Evolutionary conservation across 2,797 vertebrate genomes (phyloP).

Genomic region (Borostomias antarcticus): DNA sequence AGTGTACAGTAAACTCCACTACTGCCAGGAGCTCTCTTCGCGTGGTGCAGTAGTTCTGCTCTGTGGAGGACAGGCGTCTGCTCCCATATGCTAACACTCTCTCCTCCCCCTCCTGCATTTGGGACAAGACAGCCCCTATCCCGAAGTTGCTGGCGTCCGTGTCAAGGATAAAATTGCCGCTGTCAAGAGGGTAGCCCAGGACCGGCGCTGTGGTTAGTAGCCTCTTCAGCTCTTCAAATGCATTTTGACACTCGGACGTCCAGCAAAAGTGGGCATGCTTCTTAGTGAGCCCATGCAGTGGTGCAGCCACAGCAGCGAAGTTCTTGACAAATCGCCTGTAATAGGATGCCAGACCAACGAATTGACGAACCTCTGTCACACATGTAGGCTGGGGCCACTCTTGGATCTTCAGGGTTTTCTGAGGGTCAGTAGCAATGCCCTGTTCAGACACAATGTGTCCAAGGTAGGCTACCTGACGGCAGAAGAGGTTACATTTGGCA

Average conservation of each 20-base stretch:
- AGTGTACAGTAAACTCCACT: background rate
- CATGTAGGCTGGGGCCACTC: background rate
- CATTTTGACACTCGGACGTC: constrained; percentile 7
- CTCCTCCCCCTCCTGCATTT: background rate
- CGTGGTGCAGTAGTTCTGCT: background rate
- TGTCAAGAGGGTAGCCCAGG: background rate
- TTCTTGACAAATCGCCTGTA: constrained; percentile 32
- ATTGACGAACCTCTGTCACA: constrained; percentile 17
- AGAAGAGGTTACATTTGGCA: constrained; percentile 12
- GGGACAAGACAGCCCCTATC: constrained; percentile 11
- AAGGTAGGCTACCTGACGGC: constrained; percentile 12
- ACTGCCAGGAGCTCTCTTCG: background rate
- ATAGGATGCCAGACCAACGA: constrained; percentile 30
- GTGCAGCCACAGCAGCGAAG: constrained; percentile 21
- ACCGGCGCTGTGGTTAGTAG: constrained; percentile 7
- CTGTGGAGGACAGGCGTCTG: background rate
- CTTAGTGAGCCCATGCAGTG: constrained; percentile 23
- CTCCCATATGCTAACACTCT: constrained; percentile 13
- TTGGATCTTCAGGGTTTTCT: constrained; percentile 17
- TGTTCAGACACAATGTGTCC: background rate
- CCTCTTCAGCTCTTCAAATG: constrained; percentile 1
- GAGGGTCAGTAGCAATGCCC: constrained; percentile 13
- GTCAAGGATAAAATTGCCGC: background rate
- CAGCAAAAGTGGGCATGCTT: constrained; percentile 33
- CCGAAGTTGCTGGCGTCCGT: constrained; percentile 9